These are phyloP conservation scores for Eriosoma lanigerum DNA, from an alignment of 1,140 invertebrate genomes.

Conservation along the genomic window DNA sequence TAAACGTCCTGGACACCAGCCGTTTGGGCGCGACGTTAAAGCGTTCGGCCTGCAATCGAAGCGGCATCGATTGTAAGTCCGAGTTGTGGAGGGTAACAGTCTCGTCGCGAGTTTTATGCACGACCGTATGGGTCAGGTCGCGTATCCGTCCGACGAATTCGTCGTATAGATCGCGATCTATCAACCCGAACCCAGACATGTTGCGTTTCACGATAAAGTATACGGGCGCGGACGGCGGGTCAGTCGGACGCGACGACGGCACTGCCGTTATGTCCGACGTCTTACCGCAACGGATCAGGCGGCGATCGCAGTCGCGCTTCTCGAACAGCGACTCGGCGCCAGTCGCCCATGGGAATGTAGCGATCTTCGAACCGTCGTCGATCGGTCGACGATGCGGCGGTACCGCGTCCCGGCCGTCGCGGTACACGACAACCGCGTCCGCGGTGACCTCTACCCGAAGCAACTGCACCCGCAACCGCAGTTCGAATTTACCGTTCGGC, in stretches of 20 bases:
- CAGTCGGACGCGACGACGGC: background rate
- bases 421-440: background rate
- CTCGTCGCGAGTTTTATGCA: background rate
- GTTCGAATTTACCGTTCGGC: conserved; percentile 53
- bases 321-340: background rate
- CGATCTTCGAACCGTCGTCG: too few relatives aligned
- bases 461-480: conserved; percentile 16
- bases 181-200: background rate
- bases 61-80: background rate
- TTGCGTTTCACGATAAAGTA: background rate
- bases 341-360: background rate
- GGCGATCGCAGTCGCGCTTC: background rate
- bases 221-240: background rate
- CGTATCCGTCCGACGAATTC: background rate
- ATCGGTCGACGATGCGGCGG: too few relatives aligned
- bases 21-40: background rate
- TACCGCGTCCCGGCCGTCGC: background rate
- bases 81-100: background rate
- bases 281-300: background rate
- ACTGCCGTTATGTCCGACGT: too few relatives aligned
- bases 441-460: background rate
- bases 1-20: background rate
- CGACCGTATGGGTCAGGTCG: background rate
- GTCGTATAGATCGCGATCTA: background rate
- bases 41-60: too few relatives aligned